Conservation (phyloP, 2,797 vertebrate species). For the Acrossocheilus fasciatus region DNA sequence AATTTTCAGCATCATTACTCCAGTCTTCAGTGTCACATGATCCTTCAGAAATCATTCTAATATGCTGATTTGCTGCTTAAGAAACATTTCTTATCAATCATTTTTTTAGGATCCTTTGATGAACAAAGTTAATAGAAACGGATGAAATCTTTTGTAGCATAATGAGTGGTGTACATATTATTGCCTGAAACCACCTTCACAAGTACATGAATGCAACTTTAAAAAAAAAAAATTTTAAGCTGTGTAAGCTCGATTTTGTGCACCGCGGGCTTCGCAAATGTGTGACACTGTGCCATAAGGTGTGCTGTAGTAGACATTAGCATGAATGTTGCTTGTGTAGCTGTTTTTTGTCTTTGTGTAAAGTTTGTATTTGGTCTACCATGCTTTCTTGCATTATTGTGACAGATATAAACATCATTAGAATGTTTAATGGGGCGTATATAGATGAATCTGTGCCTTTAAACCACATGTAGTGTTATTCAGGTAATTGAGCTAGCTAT, state of each 20-base stretch:
- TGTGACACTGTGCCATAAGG: not conserved
- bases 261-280: not conserved
- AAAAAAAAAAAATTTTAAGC: no score
- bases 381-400: not conserved
- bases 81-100: not conserved
- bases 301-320: not conserved
- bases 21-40: not conserved
- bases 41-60: not conserved
- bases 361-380: not conserved
- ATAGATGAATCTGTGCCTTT: not conserved
- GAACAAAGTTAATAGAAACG: no score
- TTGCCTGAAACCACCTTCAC: not conserved
- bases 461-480: not conserved
- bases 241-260: not conserved
- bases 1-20: not conserved
- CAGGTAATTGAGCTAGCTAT: conserved; percentile 15
- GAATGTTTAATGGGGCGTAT: not conserved
- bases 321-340: not conserved
- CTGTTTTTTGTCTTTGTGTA: conserved; percentile 3
- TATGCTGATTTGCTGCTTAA: not conserved
- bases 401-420: conserved; percentile 1
- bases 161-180: not conserved
- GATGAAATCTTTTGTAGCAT: not conserved
- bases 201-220: not conserved
- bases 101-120: not conserved